phyloP scores from a whole-genome alignment of 1,140 invertebrate genomes.

The Chrysoperla carnea region DNA sequence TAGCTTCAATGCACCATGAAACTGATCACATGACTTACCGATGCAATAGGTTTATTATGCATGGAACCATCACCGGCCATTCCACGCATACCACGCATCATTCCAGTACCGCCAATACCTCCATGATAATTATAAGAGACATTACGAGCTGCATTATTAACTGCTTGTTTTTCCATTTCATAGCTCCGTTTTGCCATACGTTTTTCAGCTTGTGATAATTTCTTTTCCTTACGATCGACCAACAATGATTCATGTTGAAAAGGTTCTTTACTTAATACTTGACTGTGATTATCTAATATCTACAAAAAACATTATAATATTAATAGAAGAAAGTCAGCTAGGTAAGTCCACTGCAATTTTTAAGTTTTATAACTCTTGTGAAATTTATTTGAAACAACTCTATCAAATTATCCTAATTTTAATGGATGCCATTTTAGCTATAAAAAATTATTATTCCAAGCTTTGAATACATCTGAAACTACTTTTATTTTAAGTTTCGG shows the following conservation, averaged over 20 bases:
- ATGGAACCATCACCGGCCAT: conserved; percentile 15
- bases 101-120: neutral
- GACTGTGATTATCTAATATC: conserved; percentile 33
- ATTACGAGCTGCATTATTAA: conserved; percentile 27
- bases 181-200: conserved; percentile 83
- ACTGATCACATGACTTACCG: conserved; percentile 20
- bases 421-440: too few relatives aligned
- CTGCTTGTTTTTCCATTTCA: conserved; percentile 83
- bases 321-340: too few relatives aligned
- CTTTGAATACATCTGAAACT: too few relatives aligned
- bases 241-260: conserved; percentile 95
- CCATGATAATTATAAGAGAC: neutral
- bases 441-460: too few relatives aligned
- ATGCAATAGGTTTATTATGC: conserved; percentile 28
- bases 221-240: conserved; percentile 89
- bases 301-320: too few relatives aligned
- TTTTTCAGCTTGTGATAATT: conserved; percentile 89
- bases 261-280: conserved; percentile 68
- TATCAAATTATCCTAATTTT: too few relatives aligned
- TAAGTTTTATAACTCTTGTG: too few relatives aligned
- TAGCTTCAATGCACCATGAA: neutral
- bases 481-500: too few relatives aligned
- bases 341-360: too few relatives aligned
- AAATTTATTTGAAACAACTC: too few relatives aligned
- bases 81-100: neutral